A percentile compares a stretch with the other conserved stretches of the same genome.
phyloP scores from a whole-genome alignment of 2,888 invertebrate species.

The Chymomyza procnemis region DNA sequence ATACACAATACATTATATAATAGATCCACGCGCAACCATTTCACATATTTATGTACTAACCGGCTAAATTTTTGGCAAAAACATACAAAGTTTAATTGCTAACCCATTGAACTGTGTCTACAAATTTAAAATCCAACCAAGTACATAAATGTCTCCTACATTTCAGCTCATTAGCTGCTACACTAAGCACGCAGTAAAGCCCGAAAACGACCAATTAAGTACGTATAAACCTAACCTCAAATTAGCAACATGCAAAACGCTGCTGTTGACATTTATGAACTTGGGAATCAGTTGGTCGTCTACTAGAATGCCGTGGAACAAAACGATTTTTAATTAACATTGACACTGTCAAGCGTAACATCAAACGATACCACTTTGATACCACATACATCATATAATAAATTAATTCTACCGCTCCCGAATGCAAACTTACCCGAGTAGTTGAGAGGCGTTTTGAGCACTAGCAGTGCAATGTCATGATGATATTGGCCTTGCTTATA shows the following conservation, averaged over 20 bases:
- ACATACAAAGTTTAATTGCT: conserved; percentile 32
- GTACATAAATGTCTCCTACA: conserved; percentile 5
- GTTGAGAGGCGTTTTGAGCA: conserved; percentile 84
- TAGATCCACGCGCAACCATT: no score
- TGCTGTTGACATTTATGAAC: conserved; percentile 58
- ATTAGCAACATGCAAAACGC: conserved; percentile 59
- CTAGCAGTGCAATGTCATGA: conserved; percentile 87
- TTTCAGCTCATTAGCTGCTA: conserved; percentile 43
- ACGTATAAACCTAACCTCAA: conserved; percentile 35
- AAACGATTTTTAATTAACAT: conserved; percentile 71
- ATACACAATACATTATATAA: no score
- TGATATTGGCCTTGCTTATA: conserved; percentile 84
- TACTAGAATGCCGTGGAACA: conserved; percentile 39
- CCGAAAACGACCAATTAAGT: conserved; percentile 32
- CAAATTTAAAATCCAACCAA: conserved; percentile 26
- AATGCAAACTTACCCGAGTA: conserved; percentile 80
- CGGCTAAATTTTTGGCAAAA: background rate
- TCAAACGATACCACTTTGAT: conserved; percentile 26
- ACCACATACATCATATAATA: background rate
- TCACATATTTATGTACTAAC: background rate
- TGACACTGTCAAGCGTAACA: conserved; percentile 53
- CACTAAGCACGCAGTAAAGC: conserved; percentile 42
- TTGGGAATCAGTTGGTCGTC: conserved; percentile 39
- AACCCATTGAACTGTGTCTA: conserved; percentile 36
- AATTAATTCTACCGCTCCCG: background rate